Conservation (phyloP, 2,888 invertebrate genomes). For the Pseudococcus longispinus region DNA sequence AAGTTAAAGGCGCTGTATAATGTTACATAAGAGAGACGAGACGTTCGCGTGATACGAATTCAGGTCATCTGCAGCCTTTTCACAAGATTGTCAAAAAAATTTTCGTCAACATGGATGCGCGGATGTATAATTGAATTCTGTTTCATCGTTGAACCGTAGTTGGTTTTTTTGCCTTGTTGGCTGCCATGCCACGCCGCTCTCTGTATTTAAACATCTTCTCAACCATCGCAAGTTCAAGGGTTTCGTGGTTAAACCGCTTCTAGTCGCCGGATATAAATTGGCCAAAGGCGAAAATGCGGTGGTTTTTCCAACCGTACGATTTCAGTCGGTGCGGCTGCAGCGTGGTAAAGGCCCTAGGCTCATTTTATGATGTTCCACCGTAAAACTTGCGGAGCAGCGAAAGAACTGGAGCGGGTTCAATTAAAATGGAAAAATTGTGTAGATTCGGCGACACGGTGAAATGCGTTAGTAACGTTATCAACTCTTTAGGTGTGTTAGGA, state of each 20-base stretch:
- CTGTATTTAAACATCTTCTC: background rate
- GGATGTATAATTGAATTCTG: slow-evolving; percentile 6
- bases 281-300: slow-evolving; percentile 8
- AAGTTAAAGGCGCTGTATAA: background rate
- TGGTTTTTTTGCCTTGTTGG: background rate
- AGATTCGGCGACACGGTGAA: slow-evolving; percentile 12
- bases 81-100: slow-evolving; percentile 41
- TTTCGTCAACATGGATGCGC: slow-evolving; percentile 18
- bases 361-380: background rate
- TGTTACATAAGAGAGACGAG: slow-evolving; percentile 21
- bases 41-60: slow-evolving; percentile 22
- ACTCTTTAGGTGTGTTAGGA: slow-evolving; percentile 8
- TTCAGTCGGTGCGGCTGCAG: background rate
- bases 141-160: background rate
- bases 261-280: background rate
- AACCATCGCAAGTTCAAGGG: slow-evolving; percentile 17
- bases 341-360: background rate
- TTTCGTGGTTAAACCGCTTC: background rate
- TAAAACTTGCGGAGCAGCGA: background rate
- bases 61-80: slow-evolving; percentile 26
- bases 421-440: slow-evolving; percentile 31
- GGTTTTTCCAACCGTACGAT: background rate
- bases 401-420: slow-evolving; percentile 1
- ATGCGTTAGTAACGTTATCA: slow-evolving; percentile 12
- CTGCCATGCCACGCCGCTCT: background rate